Evolutionary conservation across 1,140 invertebrate genomes (phyloP), one percentile per base, ranked within the genome.

Genomic region (Scaptodrosophila lebanonensis): DNA sequence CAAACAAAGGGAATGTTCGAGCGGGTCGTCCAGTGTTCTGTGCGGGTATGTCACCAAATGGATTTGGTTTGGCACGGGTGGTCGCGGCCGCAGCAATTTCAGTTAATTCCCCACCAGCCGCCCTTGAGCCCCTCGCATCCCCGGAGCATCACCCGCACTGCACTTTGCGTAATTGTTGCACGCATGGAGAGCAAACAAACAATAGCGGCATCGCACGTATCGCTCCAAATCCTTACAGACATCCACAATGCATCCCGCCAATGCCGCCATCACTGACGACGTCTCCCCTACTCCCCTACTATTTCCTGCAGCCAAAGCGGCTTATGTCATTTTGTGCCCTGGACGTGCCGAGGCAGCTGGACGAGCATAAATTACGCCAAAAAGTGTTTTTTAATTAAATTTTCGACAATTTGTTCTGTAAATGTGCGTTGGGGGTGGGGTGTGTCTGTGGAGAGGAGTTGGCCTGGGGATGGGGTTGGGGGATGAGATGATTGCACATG

Each of bases 371-470:
- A 66, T 66, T 58, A 66, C 35, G 35, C 62, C 47, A 40, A 33
- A 66, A 66, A 66, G 32, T 40, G 45, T 39, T 42, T 66, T 66
- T 66, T 66, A 66, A 66, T 66, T 66, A 66, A 66, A 66, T 66
- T 66, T 66, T 66, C 53, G 45, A 66, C 52, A 66, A 66, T 66
- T 66, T 66, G 53, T 63, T 64, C 59, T 53, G 63, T 64, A 63
- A 47, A 63, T 35, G 30, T 25, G n/a, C 35, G 9, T 9, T 49
- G 33, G 32, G n/a, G n/a, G n/a, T n/a, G n/a, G n/a, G n/a, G n/a
- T n/a, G n/a, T n/a, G n/a, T n/a, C n/a, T n/a, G n/a, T n/a, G n/a
- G n/a, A n/a, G n/a, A n/a, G n/a, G n/a, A n/a, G n/a, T n/a, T n/a
- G n/a, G n/a, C n/a, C n/a, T n/a, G n/a, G n/a, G n/a, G n/a, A n/a